These are phyloP conservation scores for Struthidea cinerea DNA, from an alignment of 2,113 vertebrate species.

Conservation along the genomic window DNA sequence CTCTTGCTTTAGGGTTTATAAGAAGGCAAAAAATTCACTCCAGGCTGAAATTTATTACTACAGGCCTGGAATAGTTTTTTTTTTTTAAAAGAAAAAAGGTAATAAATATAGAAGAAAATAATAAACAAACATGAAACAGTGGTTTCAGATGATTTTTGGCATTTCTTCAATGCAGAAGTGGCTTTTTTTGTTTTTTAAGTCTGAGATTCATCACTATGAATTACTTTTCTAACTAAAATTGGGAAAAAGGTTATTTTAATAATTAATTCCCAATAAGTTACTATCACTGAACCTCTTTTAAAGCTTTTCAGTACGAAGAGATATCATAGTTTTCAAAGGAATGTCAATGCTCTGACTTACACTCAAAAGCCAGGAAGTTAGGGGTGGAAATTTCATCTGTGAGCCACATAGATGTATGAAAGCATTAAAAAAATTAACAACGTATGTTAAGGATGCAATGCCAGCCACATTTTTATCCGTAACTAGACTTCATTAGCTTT, in stretches of 20 bases:
- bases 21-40: background rate
- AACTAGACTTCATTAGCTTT: constrained; percentile 19
- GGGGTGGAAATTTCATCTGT: constrained; percentile 8
- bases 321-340: constrained; percentile 1
- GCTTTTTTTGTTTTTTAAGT: background rate
- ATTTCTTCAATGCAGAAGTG: background rate
- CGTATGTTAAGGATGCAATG: constrained; percentile 18
- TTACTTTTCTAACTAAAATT: background rate
- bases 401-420: constrained; percentile 37
- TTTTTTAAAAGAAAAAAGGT: background rate
- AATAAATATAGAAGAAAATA: background rate
- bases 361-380: background rate
- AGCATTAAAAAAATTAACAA: constrained; percentile 29
- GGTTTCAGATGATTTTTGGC: background rate
- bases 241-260: background rate
- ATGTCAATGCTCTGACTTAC: background rate
- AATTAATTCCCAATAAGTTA: background rate
- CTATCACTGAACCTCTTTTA: background rate
- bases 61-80: background rate
- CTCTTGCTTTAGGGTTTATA: background rate
- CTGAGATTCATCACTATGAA: background rate
- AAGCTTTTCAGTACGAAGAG: background rate
- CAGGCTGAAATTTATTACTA: background rate
- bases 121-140: background rate
- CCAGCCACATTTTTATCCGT: constrained; percentile 14